These are phyloP conservation scores for Tokudaia muenninki DNA, from an alignment of 2,797 vertebrate species.

Conservation along the genomic window DNA sequence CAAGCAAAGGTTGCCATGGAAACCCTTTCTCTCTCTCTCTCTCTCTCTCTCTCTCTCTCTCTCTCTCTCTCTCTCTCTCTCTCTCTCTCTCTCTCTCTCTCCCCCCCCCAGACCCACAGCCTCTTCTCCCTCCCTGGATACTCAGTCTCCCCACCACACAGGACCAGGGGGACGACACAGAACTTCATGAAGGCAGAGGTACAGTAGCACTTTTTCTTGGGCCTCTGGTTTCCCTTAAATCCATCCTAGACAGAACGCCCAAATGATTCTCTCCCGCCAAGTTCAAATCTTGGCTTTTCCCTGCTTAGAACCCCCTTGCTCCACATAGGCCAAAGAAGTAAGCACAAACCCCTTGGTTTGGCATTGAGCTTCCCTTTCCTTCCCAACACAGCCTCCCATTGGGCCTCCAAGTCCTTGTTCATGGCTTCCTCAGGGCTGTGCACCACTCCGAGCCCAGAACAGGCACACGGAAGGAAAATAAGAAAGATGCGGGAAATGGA, in stretches of 20 bases:
- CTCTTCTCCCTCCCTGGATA: background rate
- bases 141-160: background rate
- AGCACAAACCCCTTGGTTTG: background rate
- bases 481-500: background rate
- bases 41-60: too few species aligned
- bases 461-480: background rate
- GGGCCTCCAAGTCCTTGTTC: background rate
- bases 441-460: background rate
- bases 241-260: background rate
- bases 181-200: background rate
- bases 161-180: background rate
- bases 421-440: background rate
- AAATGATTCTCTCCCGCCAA: background rate
- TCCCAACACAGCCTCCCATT: fast-evolving
- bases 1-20: constrained; percentile 87
- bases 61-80: too few species aligned
- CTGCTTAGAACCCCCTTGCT: background rate
- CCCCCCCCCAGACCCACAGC: constrained; percentile 71
- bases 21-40: constrained; percentile 83
- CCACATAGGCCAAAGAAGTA: background rate
- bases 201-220: background rate
- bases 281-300: background rate
- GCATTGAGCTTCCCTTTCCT: background rate
- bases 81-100: too few species aligned
- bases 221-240: background rate